phyloP scores from a whole-genome alignment of 1,140 invertebrate species.

The Tribolium castaneum region DNA sequence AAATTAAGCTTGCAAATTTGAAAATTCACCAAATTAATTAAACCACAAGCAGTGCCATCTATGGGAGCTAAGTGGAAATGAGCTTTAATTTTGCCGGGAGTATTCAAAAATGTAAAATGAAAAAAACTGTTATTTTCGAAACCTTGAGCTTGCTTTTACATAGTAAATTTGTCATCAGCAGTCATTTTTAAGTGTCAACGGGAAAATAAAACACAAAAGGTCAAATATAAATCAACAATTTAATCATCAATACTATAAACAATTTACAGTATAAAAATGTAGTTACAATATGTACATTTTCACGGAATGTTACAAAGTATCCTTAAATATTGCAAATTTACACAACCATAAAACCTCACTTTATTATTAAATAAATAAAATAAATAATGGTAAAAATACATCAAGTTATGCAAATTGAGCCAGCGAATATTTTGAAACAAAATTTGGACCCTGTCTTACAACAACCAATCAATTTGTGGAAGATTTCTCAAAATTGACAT shows the following conservation, averaged over 20 bases:
- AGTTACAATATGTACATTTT: conserved; percentile 21
- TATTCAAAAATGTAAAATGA: too few species aligned
- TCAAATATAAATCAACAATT: conserved; percentile 12
- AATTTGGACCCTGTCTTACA: not conserved
- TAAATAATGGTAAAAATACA: not conserved
- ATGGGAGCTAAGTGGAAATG: too few species aligned
- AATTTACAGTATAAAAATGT: conserved; percentile 29
- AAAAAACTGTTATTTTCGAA: too few species aligned
- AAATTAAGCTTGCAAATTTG: too few species aligned
- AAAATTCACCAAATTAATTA: too few species aligned
- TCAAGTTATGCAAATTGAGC: not conserved
- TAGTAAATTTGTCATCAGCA: too few species aligned
- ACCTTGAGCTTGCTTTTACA: too few species aligned
- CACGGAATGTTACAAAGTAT: not conserved
- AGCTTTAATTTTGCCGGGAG: too few species aligned
- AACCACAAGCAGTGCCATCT: too few species aligned
- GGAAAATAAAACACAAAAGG: not conserved
- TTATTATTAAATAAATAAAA: conserved; percentile 15
- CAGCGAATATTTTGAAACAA: not conserved
- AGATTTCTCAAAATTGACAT: conserved; percentile 42
- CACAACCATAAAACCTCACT: conserved; percentile 5
- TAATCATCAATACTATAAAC: conserved; percentile 21
- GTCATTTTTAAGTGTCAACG: too few species aligned
- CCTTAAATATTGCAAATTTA: conserved; percentile 1
- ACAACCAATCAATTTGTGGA: not conserved